phyloP scores from a whole-genome alignment of 2,113 vertebrate genomes.

The Prochilodus magdalenae region DNA sequence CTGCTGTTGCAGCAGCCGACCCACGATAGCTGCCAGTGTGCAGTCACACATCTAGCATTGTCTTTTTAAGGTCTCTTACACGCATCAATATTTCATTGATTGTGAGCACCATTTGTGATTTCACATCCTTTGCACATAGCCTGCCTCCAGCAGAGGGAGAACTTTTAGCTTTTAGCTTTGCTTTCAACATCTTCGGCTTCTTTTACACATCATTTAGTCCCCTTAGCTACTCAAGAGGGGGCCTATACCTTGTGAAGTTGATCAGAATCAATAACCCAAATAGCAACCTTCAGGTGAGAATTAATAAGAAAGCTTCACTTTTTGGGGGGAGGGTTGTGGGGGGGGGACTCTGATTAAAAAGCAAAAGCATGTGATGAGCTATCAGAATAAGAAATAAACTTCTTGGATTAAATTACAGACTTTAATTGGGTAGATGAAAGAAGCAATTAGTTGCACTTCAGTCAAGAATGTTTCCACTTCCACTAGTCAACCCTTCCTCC shows the following conservation, averaged over 20 bases:
- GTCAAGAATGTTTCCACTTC: constrained; percentile 59
- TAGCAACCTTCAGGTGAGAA: constrained; percentile 49
- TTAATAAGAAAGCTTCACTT: constrained; percentile 63
- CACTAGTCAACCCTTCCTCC: constrained; percentile 56
- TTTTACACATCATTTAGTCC: constrained; percentile 55
- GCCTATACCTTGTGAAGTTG: constrained; percentile 34
- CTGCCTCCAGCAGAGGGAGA: constrained; percentile 54
- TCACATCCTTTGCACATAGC: constrained; percentile 61
- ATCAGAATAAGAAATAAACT: constrained; percentile 76
- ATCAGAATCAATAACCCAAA: constrained; percentile 63
- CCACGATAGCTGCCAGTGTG: constrained; percentile 69
- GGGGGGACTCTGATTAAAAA: constrained; percentile 73
- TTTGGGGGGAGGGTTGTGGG: too few species aligned
- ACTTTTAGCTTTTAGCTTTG: constrained; percentile 59
- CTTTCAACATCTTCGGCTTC: constrained; percentile 29
- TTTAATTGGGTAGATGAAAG: constrained; percentile 79
- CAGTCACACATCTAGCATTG: constrained; percentile 67
- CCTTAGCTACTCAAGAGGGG: constrained; percentile 34
- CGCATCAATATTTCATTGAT: constrained; percentile 73
- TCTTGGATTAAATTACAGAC: constrained; percentile 68
- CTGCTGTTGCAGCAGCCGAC: constrained; percentile 52
- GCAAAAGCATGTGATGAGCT: constrained; percentile 60
- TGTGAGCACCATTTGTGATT: constrained; percentile 64
- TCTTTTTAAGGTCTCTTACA: constrained; percentile 68
- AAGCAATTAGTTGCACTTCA: constrained; percentile 74